These are phyloP conservation scores for Pterophyllum scalare DNA, from an alignment of 2,113 vertebrate species.

Conservation along the genomic window DNA sequence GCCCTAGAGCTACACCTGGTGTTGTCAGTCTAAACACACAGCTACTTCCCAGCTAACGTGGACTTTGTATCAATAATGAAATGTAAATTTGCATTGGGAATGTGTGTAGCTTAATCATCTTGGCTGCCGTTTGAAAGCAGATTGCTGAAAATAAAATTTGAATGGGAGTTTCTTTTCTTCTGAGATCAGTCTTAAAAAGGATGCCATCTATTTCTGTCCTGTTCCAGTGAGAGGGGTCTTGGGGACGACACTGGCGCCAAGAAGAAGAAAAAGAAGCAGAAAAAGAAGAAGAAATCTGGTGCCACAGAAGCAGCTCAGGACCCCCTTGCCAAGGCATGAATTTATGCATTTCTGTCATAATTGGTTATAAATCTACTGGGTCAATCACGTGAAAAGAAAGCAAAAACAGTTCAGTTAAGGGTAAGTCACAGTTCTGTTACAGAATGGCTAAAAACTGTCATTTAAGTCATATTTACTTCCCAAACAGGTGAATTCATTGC, in stretches of 20 bases:
- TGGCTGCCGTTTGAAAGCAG: not conserved
- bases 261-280: conserved; percentile 98
- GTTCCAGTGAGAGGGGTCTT: conserved; percentile 86
- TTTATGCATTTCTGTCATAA: not conserved
- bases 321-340: conserved; percentile 86
- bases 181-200: not conserved
- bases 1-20: not conserved
- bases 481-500: conserved; percentile 92
- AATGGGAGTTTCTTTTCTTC: not conserved
- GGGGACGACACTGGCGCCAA: conserved; percentile 93
- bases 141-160: not conserved
- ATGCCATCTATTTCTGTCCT: conserved; percentile 27
- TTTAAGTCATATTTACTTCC: not conserved
- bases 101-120: not conserved
- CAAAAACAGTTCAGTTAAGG: not conserved
- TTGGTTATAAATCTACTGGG: not conserved
- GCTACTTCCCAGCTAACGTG: not conserved
- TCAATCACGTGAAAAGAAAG: not conserved
- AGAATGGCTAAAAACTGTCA: not conserved
- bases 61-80: not conserved
- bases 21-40: not conserved
- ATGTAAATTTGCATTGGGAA: not conserved
- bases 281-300: conserved; percentile 94
- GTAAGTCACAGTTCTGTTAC: not conserved
- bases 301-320: conserved; percentile 87